Evolutionary conservation across 2,113 vertebrate species (phyloP).

Genomic region (Hippocampus zosterae): DNA sequence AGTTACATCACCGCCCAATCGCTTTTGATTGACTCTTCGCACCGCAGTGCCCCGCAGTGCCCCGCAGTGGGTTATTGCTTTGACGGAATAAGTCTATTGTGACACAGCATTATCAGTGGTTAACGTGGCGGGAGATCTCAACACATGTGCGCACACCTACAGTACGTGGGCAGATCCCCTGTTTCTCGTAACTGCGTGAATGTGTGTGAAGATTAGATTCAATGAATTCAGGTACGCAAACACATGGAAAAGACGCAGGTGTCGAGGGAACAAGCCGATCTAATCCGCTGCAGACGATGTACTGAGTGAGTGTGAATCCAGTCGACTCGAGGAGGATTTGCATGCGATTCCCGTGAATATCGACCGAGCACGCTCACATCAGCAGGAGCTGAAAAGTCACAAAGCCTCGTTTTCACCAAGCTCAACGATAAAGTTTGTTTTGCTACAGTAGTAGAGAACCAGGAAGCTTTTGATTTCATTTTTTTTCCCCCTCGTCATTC

Average conservation of each 20-base stretch:
- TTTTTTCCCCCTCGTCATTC: no score
- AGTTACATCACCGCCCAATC: constrained; percentile 7
- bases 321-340: constrained; percentile 23
- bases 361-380: not conserved
- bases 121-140: constrained; percentile 43
- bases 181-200: constrained; percentile 36
- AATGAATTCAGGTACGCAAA: constrained; percentile 37
- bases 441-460: not conserved
- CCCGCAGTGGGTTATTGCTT: constrained; percentile 47
- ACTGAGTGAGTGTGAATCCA: constrained; percentile 30
- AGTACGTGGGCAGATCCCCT: constrained; percentile 13
- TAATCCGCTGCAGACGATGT: constrained; percentile 45
- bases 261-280: constrained; percentile 48
- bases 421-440: not conserved
- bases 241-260: not conserved
- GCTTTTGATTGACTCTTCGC: constrained; percentile 24
- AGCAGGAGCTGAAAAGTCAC: not conserved
- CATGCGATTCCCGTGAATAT: constrained; percentile 17
- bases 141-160: constrained; percentile 2
- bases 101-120: constrained; percentile 41
- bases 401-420: not conserved
- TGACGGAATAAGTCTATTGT: constrained; percentile 41
- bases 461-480: no score
- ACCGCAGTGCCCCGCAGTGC: not conserved
- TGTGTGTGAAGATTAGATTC: constrained; percentile 53